Conservation (phyloP, 2,888 invertebrate species). For the Caenorhabditis japonica region DNA sequence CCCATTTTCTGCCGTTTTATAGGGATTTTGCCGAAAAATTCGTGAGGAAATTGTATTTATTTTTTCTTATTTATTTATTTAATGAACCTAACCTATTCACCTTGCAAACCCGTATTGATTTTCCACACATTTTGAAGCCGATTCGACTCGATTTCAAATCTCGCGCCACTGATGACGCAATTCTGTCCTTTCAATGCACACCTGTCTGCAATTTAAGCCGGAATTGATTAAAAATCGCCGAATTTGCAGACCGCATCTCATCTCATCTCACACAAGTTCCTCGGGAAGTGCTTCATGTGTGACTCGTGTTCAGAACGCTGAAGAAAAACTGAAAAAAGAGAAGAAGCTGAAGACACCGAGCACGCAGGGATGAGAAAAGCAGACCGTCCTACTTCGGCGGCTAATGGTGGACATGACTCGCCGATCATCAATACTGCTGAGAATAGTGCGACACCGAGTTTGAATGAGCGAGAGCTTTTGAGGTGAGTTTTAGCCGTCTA, state of each 20-base stretch:
- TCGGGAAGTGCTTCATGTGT: too few relatives aligned
- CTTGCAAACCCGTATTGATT: too few relatives aligned
- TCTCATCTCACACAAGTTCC: too few relatives aligned
- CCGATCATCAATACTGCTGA: constrained; percentile 22
- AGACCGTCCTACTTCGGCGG: constrained; percentile 37
- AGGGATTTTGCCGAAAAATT: background rate
- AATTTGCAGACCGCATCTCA: background rate
- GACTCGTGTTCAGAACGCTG: constrained; percentile 1
- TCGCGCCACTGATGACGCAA: too few relatives aligned
- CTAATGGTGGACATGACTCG: constrained; percentile 43
- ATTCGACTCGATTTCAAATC: too few relatives aligned
- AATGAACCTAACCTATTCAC: too few relatives aligned
- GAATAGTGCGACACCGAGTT: constrained; percentile 40
- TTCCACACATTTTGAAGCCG: too few relatives aligned
- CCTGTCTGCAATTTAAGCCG: constrained; percentile 4
- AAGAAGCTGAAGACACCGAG: background rate
- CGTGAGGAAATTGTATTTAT: too few relatives aligned
- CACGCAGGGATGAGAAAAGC: constrained; percentile 22
- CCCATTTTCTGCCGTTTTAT: background rate
- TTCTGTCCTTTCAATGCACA: too few relatives aligned
- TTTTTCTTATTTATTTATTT: too few relatives aligned
- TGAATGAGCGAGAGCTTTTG: constrained; percentile 31
- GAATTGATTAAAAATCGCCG: constrained; percentile 1
- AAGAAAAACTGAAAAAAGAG: background rate
- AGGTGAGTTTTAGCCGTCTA: too few relatives aligned